Evolutionary conservation across 2,888 invertebrate genomes (phyloP).

Genomic region (Hydroisotoma schaefferi): DNA sequence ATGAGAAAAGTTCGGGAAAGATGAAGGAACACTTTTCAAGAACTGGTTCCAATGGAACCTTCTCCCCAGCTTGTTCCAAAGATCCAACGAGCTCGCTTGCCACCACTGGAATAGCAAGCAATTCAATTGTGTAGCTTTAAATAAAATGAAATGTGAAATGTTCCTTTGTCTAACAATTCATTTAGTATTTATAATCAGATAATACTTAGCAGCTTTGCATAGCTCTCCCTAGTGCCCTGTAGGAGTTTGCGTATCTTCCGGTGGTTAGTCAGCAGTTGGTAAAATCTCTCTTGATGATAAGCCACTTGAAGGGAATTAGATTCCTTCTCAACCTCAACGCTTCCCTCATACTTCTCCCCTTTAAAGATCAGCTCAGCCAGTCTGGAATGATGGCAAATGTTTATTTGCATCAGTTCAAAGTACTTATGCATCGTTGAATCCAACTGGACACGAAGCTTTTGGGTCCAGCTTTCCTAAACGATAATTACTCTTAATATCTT

Average conservation of each 20-base stretch:
- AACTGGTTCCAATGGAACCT: conserved; percentile 55
- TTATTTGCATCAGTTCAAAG: conserved; percentile 43
- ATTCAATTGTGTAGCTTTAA: neutral
- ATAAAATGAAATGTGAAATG: conserved; percentile 8
- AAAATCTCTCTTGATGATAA: conserved; percentile 41
- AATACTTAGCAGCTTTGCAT: conserved; percentile 45
- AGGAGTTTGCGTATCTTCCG: conserved; percentile 35
- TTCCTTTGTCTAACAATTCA: neutral
- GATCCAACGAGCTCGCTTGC: conserved; percentile 61
- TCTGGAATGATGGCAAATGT: conserved; percentile 40
- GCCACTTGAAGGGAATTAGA: neutral
- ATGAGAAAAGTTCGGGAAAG: conserved; percentile 57
- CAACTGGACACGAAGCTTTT: conserved; percentile 40
- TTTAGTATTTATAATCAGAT: neutral
- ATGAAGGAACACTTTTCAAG: conserved; percentile 55
- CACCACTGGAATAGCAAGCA: conserved; percentile 52
- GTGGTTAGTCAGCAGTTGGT: conserved; percentile 37
- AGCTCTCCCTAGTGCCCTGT: conserved; percentile 38
- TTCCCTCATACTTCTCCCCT: neutral
- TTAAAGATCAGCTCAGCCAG: conserved; percentile 20
- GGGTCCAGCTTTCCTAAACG: conserved; percentile 34
- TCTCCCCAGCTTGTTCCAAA: conserved; percentile 59
- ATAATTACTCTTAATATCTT: neutral
- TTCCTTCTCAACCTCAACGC: neutral
- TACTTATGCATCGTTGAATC: conserved; percentile 44